Percentiles rank a stretch among this genome's conserved stretches.
These are phyloP conservation scores for Conus betulinus DNA, from an alignment of 1,140 invertebrate species.

Conservation along the genomic window DNA sequence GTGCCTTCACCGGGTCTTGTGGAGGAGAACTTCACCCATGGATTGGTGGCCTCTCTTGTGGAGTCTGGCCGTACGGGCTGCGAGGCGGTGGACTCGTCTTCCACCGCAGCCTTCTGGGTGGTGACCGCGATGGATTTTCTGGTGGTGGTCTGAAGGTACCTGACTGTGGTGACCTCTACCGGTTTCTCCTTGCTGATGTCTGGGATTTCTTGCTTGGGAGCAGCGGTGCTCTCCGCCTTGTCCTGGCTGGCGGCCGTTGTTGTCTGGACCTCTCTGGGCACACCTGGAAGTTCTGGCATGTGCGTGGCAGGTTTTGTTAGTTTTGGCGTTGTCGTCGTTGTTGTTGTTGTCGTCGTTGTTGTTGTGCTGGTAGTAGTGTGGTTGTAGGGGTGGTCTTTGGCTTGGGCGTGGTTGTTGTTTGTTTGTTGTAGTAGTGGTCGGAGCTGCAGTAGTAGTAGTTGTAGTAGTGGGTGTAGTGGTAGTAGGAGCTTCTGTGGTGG, in stretches of 20 bases:
- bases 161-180: not conserved
- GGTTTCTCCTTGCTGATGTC: not conserved
- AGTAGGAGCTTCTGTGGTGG: not conserved
- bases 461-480: not conserved
- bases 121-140: slow-evolving; percentile 3
- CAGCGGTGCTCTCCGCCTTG: not conserved
- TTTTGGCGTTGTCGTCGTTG: not conserved
- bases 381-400: not conserved
- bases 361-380: no score
- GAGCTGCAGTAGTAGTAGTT: not conserved
- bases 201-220: not conserved
- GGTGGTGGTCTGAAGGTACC: not conserved
- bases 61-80: not conserved
- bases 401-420: not conserved
- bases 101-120: not conserved
- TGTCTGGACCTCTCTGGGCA: not conserved
- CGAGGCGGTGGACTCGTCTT: not conserved
- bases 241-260: not conserved
- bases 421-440: not conserved
- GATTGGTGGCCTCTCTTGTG: not conserved
- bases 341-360: not conserved
- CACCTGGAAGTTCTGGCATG: not conserved
- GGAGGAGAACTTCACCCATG: slow-evolving; percentile 1
- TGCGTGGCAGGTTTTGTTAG: not conserved
- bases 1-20: not conserved